A percentile compares a stretch with the other conserved stretches of the same genome.
Evolutionary conservation across 64 coral and sea anemone genomes (phyloP).

Genomic region (Acropora tenuis): DNA sequence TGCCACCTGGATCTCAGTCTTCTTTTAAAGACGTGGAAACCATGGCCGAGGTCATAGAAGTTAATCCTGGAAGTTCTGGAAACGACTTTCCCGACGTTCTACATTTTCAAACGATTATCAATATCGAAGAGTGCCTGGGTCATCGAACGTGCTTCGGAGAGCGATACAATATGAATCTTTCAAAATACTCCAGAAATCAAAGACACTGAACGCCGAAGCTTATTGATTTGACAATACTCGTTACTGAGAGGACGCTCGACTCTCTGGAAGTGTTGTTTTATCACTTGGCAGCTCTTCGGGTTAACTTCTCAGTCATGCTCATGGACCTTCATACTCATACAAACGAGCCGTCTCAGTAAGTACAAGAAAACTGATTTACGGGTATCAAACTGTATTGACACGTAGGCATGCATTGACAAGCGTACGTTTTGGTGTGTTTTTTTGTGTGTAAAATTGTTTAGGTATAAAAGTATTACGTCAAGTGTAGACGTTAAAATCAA

Average conservation of each 20-base stretch:
- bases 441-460: too few relatives aligned
- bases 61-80: too few relatives aligned
- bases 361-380: neutral
- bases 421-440: too few relatives aligned
- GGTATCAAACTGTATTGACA: neutral
- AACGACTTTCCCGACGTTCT: neutral
- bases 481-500: too few relatives aligned
- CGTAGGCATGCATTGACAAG: too few relatives aligned
- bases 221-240: constrained; percentile 27
- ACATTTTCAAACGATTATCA: too few relatives aligned
- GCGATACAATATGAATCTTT: neutral
- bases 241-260: neutral
- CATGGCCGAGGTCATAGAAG: too few relatives aligned
- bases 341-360: neutral
- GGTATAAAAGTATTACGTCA: too few relatives aligned
- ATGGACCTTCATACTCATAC: constrained; percentile 9
- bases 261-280: constrained; percentile 15
- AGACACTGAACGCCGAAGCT: constrained; percentile 19
- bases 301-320: constrained; percentile 16
- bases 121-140: too few relatives aligned
- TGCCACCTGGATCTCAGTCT: too few relatives aligned
- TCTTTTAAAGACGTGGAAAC: too few relatives aligned
- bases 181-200: constrained; percentile 22
- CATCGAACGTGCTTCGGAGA: too few relatives aligned
- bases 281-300: neutral